A percentile compares a stretch with the other conserved stretches of the same genome.
phyloP scores from a whole-genome alignment of 37 sponge, comb jelly and placozoan species.

The Chondrosia reniformis region DNA sequence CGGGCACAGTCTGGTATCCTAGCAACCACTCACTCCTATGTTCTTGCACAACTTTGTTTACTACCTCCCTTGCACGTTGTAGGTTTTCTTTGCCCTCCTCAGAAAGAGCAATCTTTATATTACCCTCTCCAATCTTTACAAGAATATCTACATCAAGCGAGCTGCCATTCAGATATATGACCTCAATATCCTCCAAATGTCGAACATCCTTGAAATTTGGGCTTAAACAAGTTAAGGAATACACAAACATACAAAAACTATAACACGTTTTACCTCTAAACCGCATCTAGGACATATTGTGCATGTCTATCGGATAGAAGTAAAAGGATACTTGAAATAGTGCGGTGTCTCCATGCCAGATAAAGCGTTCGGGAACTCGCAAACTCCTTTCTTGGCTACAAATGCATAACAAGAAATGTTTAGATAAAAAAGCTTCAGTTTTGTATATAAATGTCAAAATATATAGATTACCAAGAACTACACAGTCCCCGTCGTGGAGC shows the following conservation, averaged over 20 bases:
- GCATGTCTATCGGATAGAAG: too few species aligned
- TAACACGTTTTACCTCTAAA: too few species aligned
- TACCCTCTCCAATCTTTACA: slow-evolving; percentile 59
- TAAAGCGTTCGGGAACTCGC: not conserved
- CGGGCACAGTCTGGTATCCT: too few species aligned
- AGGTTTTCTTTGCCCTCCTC: too few species aligned
- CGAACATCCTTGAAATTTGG: slow-evolving; percentile 1
- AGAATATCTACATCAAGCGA: slow-evolving; percentile 44
- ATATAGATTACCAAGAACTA: slow-evolving; percentile 36
- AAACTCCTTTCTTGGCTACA: not conserved
- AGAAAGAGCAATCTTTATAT: slow-evolving; percentile 51
- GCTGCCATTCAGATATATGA: slow-evolving; percentile 56
- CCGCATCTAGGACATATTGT: too few species aligned
- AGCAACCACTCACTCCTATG: too few species aligned
- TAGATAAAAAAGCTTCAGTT: not conserved
- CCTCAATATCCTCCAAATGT: not conserved
- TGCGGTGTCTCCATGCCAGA: too few species aligned
- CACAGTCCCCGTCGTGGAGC: slow-evolving; percentile 45
- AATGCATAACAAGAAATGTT: not conserved
- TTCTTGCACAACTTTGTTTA: too few species aligned
- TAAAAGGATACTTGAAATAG: too few species aligned
- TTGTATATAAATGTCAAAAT: not conserved
- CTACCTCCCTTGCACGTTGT: too few species aligned
- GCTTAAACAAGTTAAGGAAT: too few species aligned
- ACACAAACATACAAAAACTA: too few species aligned